phyloP scores from a whole-genome alignment of 2,113 vertebrate genomes.

The Pyxicephalus adspersus region DNA sequence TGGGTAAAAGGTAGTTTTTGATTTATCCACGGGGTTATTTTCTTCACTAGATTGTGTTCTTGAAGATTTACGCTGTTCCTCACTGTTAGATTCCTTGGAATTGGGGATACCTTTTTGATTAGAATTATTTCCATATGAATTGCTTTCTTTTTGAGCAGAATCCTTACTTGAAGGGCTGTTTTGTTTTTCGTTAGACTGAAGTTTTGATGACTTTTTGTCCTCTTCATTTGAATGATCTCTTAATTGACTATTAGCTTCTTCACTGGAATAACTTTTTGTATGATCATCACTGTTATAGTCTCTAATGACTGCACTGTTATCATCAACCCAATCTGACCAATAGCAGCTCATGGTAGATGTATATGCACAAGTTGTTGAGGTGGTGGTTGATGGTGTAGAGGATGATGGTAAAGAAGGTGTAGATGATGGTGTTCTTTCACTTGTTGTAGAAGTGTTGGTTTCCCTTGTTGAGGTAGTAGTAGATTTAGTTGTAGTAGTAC shows the following conservation, averaged over 20 bases:
- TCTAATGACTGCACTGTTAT: not conserved
- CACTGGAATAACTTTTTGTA: not conserved
- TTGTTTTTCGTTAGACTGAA: not conserved
- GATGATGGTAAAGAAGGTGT: not conserved
- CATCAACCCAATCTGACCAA: not conserved
- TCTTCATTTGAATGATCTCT: too few species aligned
- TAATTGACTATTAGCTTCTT: too few species aligned
- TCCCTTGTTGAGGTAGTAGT: not conserved
- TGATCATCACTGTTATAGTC: not conserved
- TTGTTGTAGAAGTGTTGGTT: not conserved
- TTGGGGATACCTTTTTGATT: not conserved
- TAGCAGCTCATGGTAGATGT: slow-evolving; percentile 5
- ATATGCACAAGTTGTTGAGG: slow-evolving; percentile 24
- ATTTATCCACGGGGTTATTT: not conserved
- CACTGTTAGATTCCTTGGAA: not conserved
- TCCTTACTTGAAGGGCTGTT: not conserved
- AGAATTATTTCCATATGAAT: not conserved
- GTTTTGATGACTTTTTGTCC: not conserved
- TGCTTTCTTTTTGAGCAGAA: not conserved
- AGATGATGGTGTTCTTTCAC: not conserved
- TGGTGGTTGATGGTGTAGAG: not conserved
- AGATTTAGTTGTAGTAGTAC: not conserved
- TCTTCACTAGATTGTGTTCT: not conserved
- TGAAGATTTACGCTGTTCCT: not conserved
- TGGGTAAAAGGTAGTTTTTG: not conserved